Conservation (phyloP, 1,140 invertebrate species). For the Atopsyche davidsoni region DNA sequence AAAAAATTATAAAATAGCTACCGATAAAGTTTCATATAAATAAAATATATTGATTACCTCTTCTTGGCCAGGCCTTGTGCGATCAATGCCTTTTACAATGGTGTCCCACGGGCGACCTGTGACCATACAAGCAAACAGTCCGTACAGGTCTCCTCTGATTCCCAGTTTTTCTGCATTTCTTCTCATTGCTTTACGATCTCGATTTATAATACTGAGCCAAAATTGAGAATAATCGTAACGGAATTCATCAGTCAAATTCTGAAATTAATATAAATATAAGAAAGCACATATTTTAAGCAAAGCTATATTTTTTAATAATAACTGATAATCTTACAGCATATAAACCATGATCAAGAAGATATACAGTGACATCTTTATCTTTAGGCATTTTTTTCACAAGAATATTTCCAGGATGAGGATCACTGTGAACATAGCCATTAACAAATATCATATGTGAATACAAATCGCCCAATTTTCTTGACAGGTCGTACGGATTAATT, state of each 20-base stretch:
- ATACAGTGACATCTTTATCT: constrained; percentile 63
- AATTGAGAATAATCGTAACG: constrained; percentile 87
- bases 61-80: constrained; percentile 57
- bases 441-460: constrained; percentile 99
- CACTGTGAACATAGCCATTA: constrained; percentile 96
- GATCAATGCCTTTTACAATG: constrained; percentile 75
- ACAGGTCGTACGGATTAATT: constrained; percentile 76
- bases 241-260: constrained; percentile 83
- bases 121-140: constrained; percentile 91
- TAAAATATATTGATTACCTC: constrained; percentile 53
- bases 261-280: constrained; percentile 33
- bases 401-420: constrained; percentile 98
- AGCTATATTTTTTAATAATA: neutral
- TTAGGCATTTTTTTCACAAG: constrained; percentile 65
- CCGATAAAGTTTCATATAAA: too few species aligned
- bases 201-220: constrained; percentile 87
- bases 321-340: constrained; percentile 75
- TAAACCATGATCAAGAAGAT: constrained; percentile 93
- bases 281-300: neutral
- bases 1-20: too few species aligned
- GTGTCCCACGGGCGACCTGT: constrained; percentile 90
- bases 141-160: constrained; percentile 76
- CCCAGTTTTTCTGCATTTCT: constrained; percentile 71
- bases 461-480: constrained; percentile 78
- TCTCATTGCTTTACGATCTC: constrained; percentile 75